Base-by-base conservation (phyloP, 2,113 vertebrate genomes). In the Nibea coibor region DNA sequence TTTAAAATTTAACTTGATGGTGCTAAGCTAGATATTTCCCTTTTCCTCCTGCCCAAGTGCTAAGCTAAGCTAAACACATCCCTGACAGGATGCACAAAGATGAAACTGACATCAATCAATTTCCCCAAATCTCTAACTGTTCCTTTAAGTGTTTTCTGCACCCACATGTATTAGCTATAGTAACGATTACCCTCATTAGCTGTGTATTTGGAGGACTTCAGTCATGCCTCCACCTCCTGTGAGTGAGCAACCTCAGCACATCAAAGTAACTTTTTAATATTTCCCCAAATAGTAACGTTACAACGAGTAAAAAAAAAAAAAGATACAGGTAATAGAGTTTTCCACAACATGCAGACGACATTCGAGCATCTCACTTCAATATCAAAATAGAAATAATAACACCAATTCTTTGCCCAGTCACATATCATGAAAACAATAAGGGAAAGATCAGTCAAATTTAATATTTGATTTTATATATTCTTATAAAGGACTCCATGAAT, bases 71-170 rank as follows among this genome's bases (percentile, higher is more conserved):
- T 61, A 56, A 86, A 71, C 53, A 35, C 1, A 4, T 5, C 35
- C 39, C 17, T 81, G 48, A 61, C 65, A 47, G 22, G 12, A 70
- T 70, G 20, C 77, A 79, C 58, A 66, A 56, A 81, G 53, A 78
- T 87, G 16, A 81, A 65, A 42, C 4, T 67, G 20, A 78, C 47
- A 51, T 14, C 20, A 43, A 59, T 64, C 48, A 28, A 79, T 81
- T 80, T 71, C 43, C 59, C 56, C 53, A 51, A 65, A 68, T 69
- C 42, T 78, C 16, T 72, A 42, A 59, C 24, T 75, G 59, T 82
- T 74, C n/a, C 35, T 84, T 64, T 78, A 17, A 78, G 28, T 87
- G 69, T 83, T 88, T 84, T 69, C 42, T 20, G 48, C 83, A 84
- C 72, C 47, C 47, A 75, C 74, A 61, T 35, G 65, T 84, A 39